Base-by-base conservation (phyloP, 2,113 vertebrate genomes). In the Gambusia affinis region DNA sequence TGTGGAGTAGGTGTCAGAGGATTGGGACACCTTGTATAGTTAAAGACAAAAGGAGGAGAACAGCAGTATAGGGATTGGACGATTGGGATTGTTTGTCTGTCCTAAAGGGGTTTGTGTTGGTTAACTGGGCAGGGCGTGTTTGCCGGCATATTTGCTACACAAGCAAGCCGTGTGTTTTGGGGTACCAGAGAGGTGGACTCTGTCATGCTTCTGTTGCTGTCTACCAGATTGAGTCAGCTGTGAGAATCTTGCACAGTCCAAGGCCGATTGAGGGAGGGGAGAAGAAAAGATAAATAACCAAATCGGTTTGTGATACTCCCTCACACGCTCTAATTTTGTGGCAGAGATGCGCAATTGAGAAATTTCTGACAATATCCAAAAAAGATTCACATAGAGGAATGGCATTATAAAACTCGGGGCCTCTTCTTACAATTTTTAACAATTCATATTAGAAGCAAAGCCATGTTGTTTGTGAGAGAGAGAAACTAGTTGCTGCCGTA, bases 221-320 rank as follows among this genome's bases (percentile, higher is more conserved):
- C 39, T 57, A 60, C 29, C 70, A 76, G 64, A 80, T 83, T 83
- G 22, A 85, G 80, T 57, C 30, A 61, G 73, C 27, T 4, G 54
- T 85, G 78, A 70, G 81, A 85, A 65, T 70, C 67, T 72, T 73
- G 71, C 47, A 10, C 80, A 83, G 80, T 73, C 76, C 60, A 79
- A 88, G 85, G 87, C 80, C 75, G 14, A 85, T 63, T 14, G 82
- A 85, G 72, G 72, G 83, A 89, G 68, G 73, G 81, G 75, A 66
- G 81, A 81, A 37, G 57, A 42, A 19, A 57, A 68, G 82, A 86
- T 76, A 82, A 84, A 85, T 76, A 4, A 10, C 12, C 15, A 65
- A 67, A 80, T 88, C 78, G 5, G 79, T 82, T 82, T 89, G 87
- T 89, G 88, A 88, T 85, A 79, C 66, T 30, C 47, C 66, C 64